Base-by-base conservation (phyloP, 2,888 invertebrate genomes). In the Folsomia candida region DNA sequence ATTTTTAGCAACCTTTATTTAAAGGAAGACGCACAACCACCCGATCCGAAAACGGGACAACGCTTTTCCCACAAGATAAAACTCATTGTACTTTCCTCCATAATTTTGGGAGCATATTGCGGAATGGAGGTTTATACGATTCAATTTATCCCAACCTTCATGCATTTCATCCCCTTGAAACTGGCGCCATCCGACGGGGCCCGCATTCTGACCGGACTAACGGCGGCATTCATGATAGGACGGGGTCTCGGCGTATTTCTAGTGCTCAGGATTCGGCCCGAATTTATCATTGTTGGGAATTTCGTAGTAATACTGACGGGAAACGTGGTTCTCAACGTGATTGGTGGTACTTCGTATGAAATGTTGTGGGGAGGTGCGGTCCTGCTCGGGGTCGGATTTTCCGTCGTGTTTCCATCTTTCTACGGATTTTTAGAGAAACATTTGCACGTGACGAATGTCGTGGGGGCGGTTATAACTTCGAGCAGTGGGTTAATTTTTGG, bases 101-200 rank as follows among this genome's bases (percentile, higher is more conserved):
- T 73, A 11, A 51, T 68, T 9, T 27, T 77, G n/a, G 76, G 74
- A 51, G 63, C 57, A 14, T 69, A 73, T 47, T 68, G 70, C 24
- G 76, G 74, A 11, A 74, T 73, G 76, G 76, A 77, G 61, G 59
- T 73, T 6, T 61, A 65, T 22, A 73, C 72, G 0, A 63, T 76
- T 63, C 76, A 76, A 58, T 68, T 77, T 14, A 58, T 77, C 9
- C 74, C 77, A 2, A 76, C 74, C 24, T 76, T 76, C 65, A 71
- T 74, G 14, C 76, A 76, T 54, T 74, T 70, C 22, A 66, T 69
- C 26, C 73, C 70, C 24, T 58, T 76, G 1, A 25, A 68, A n/a
- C 62, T 77, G n/a, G 68, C 76, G 0, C 71, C 72, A 29, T 70
- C 69, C 1, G 64, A 69, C 1, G 67, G 73, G 4, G 77, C 77